Evolutionary conservation across 2,888 invertebrate species (phyloP).

Genomic region (Synanthedon formicaeformis): DNA sequence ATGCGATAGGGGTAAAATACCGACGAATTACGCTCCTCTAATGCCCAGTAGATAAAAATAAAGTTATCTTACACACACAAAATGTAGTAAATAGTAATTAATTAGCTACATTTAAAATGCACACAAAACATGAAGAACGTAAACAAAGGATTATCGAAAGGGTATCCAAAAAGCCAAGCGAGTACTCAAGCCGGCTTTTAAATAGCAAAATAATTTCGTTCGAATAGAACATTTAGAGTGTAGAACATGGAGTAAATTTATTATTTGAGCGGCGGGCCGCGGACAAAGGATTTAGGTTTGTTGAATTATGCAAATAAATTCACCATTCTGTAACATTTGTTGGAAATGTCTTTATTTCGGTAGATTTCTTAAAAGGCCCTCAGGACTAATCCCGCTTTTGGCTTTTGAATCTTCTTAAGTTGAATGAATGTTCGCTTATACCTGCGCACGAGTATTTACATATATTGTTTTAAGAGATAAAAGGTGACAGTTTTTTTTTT

Average conservation of each 20-base stretch:
- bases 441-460: constrained; percentile 27
- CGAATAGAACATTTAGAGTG: constrained; percentile 52
- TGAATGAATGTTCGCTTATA: constrained; percentile 30
- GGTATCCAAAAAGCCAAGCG: neutral
- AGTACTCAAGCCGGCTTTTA: constrained; percentile 26
- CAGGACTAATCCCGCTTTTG: constrained; percentile 52
- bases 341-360: constrained; percentile 66
- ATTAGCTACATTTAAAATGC: neutral
- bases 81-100: neutral
- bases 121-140: neutral
- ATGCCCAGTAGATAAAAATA: constrained; percentile 23
- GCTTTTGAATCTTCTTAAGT: constrained; percentile 45
- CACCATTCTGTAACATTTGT: constrained; percentile 70
- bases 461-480: constrained; percentile 13
- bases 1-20: constrained; percentile 44
- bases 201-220: constrained; percentile 60
- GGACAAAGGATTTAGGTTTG: constrained; percentile 67
- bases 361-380: constrained; percentile 60
- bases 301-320: constrained; percentile 70
- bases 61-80: neutral
- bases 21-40: constrained; percentile 27
- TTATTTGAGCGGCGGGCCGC: constrained; percentile 57
- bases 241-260: constrained; percentile 64
- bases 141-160: neutral
- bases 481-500: constrained; percentile 4